These are phyloP conservation scores for Heliocidaris tuberculata DNA, from an alignment of 35 echinoderm and acorn worm genomes.

Conservation along the genomic window DNA sequence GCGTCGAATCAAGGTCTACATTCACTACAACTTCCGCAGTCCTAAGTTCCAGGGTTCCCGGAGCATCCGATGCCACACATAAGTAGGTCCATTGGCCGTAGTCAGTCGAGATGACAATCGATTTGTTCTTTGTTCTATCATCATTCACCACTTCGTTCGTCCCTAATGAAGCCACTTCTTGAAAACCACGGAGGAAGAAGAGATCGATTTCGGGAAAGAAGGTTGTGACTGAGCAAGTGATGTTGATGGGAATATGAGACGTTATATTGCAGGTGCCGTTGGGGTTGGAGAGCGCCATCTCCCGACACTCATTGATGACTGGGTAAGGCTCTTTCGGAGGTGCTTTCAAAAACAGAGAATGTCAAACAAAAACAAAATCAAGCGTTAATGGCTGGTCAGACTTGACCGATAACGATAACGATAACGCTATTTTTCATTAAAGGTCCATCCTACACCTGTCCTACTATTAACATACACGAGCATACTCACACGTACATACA, in stretches of 20 bases:
- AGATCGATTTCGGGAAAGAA: not conserved
- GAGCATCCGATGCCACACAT: not conserved
- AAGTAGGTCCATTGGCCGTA: not conserved
- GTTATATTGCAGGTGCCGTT: not conserved
- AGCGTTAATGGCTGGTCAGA: too few relatives aligned
- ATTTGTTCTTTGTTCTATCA: not conserved
- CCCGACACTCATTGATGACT: not conserved
- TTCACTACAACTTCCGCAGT: not conserved
- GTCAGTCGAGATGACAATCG: not conserved
- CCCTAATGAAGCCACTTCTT: not conserved
- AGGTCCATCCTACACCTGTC: too few relatives aligned
- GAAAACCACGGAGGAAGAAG: not conserved
- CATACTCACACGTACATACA: too few relatives aligned
- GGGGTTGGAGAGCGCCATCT: not conserved
- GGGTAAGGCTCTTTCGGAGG: not conserved
- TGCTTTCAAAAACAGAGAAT: not conserved
- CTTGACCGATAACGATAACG: too few relatives aligned
- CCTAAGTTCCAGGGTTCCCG: not conserved
- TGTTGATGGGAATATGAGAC: not conserved
- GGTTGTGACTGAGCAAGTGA: not conserved
- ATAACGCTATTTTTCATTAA: too few relatives aligned
- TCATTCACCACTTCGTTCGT: not conserved
- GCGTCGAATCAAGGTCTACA: not conserved
- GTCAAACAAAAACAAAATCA: too few relatives aligned
- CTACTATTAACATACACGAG: too few relatives aligned